Base-by-base conservation (phyloP, 2,888 invertebrate genomes). In the Eristalis intricaria region DNA sequence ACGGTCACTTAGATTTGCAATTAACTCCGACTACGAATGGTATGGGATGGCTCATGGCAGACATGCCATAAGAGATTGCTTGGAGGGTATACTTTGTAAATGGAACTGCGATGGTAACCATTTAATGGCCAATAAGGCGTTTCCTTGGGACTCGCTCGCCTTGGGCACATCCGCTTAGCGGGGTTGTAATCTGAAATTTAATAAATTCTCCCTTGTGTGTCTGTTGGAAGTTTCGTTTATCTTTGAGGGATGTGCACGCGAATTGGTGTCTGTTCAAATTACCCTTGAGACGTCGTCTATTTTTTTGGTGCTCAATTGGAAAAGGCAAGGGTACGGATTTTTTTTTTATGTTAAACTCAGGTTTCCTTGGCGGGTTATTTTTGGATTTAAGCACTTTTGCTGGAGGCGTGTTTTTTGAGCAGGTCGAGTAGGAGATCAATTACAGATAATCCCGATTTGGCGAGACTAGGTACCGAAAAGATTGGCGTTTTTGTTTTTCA, bases 1-100 rank as follows among this genome's bases (percentile, higher is more conserved):
- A 87, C 76, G 87, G 84, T 87, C 84, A 84, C 84, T 87, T 87
- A 84, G 84, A 84, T 87, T 87, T 87, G 79, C 84, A 87, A 87
- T 87, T 87, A 87, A 80, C 84, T 84, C 76, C 75, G 43, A 65
- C 70, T 58, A 26, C 71, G 43, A 61, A 75, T 58, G 40, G 74
- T 35, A 60, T 75, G 56, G 38, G 71, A 26, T 26, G 26, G 26
- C n/a, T n/a, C n/a, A 65, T 22, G 26, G 56, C 35, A 63, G 69
- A 35, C 66, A 22, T 32, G 23, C 26, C 15, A n/a, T n/a, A 56
- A 35, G 23, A 40, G 40, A 15, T 22, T 63, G 63, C 19, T 40
- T 4, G 60, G 22, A 35, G 35, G 65, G 58, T 19, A 15, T 69
- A 15, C 29, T 60, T 26, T 50, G n/a, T 65, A 60, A 66, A 78